Evolutionary conservation across 2,888 invertebrate genomes (phyloP).

Genomic region (Cenopis cana): DNA sequence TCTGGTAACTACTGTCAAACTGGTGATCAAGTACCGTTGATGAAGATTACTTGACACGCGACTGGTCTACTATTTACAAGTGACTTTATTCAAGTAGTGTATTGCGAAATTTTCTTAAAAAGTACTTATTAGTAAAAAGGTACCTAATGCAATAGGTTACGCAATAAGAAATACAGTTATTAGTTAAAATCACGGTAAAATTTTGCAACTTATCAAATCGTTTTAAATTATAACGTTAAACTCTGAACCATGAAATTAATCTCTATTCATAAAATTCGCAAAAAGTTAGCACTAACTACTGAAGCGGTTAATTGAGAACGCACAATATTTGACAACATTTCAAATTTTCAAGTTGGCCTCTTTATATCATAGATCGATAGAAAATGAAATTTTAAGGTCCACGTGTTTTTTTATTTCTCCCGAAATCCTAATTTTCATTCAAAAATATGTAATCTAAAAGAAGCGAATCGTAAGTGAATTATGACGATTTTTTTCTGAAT

Average conservation of each 20-base stretch:
- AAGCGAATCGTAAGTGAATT: too few relatives aligned
- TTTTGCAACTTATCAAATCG: constrained; percentile 50
- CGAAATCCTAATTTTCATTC: too few relatives aligned
- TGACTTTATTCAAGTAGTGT: too few relatives aligned
- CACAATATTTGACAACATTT: constrained; percentile 75
- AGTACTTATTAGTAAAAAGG: background rate
- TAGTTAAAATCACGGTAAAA: constrained; percentile 17
- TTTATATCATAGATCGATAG: too few relatives aligned
- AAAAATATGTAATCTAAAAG: too few relatives aligned
- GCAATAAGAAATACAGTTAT: constrained; percentile 28
- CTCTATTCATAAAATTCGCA: constrained; percentile 70
- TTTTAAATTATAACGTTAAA: constrained; percentile 72
- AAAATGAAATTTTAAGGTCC: too few relatives aligned
- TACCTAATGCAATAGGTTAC: too few relatives aligned
- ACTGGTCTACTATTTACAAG: background rate
- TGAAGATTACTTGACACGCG: background rate
- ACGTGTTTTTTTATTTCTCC: too few relatives aligned
- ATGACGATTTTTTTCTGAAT: too few relatives aligned
- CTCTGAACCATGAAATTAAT: constrained; percentile 74
- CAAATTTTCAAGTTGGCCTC: too few relatives aligned
- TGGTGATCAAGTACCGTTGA: background rate
- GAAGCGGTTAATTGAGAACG: constrained; percentile 81
- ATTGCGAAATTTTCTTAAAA: background rate
- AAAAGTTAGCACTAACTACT: constrained; percentile 82
- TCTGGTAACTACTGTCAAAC: too few relatives aligned